Evolutionary conservation across 2,888 invertebrate species (phyloP).

Genomic region (Teleiodes luculella): DNA sequence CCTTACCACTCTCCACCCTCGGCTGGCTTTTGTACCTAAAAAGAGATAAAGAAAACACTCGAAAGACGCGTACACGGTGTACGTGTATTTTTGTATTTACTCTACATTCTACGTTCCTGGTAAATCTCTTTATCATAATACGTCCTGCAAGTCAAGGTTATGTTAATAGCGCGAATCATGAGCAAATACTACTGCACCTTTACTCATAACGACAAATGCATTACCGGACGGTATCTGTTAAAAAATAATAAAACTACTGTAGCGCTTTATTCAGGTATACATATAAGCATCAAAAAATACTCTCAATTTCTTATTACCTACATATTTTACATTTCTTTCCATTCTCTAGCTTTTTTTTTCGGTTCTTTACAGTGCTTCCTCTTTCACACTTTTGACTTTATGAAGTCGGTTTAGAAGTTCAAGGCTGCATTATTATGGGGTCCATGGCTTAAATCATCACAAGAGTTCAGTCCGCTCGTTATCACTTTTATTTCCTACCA

Average conservation of each 20-base stretch:
- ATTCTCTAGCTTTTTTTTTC: neutral
- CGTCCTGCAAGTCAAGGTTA: too few relatives aligned
- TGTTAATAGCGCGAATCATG: too few relatives aligned
- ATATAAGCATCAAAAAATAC: too few relatives aligned
- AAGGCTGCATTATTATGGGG: constrained; percentile 24
- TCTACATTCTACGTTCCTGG: too few relatives aligned
- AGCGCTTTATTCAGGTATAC: too few relatives aligned
- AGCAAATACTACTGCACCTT: too few relatives aligned
- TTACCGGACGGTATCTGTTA: too few relatives aligned
- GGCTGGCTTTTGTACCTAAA: constrained; percentile 1
- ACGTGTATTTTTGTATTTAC: neutral
- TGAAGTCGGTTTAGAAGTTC: constrained; percentile 32
- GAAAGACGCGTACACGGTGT: neutral
- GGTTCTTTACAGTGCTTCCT: constrained; percentile 18
- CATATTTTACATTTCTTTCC: neutral
- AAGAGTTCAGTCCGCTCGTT: neutral
- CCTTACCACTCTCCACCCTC: constrained; percentile 21
- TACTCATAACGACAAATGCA: too few relatives aligned
- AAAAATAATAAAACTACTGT: too few relatives aligned
- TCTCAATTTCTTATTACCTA: too few relatives aligned
- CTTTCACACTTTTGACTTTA: constrained; percentile 19
- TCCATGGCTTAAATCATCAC: neutral
- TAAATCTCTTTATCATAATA: too few relatives aligned
- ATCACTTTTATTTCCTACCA: constrained; percentile 11
- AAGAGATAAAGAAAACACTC: neutral